Conservation (phyloP, 2,797 vertebrate genomes). For the Cynopterus sphinx region DNA sequence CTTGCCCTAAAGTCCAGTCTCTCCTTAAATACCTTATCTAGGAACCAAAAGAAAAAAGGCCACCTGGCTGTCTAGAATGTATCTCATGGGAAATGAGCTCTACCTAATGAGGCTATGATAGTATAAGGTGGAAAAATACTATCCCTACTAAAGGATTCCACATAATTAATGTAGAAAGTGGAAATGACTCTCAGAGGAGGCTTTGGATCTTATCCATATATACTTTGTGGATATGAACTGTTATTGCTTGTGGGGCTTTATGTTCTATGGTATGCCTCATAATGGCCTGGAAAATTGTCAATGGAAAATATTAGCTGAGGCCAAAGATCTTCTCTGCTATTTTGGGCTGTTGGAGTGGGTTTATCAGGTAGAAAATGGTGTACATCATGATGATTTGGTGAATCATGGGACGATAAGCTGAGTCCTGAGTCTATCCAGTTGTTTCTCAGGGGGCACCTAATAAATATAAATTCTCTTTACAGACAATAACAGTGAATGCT, state of each 20-base stretch:
- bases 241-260: neutral
- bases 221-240: neutral
- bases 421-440: neutral
- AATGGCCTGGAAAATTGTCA: neutral
- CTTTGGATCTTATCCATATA: neutral
- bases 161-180: neutral
- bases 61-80: neutral
- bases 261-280: neutral
- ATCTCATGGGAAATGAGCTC: neutral
- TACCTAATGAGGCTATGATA: neutral
- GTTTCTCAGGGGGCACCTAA: neutral
- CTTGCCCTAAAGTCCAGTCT: neutral
- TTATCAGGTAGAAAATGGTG: neutral
- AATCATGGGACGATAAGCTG: neutral
- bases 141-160: neutral
- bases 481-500: neutral
- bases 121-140: neutral
- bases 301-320: neutral
- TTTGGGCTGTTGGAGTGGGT: neutral
- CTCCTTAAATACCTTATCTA: neutral
- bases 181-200: neutral
- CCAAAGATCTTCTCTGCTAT: neutral
- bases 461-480: neutral
- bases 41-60: neutral
- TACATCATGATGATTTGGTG: neutral